Conservation (phyloP, 2,113 vertebrate species). For the Nothocercus julius region DNA sequence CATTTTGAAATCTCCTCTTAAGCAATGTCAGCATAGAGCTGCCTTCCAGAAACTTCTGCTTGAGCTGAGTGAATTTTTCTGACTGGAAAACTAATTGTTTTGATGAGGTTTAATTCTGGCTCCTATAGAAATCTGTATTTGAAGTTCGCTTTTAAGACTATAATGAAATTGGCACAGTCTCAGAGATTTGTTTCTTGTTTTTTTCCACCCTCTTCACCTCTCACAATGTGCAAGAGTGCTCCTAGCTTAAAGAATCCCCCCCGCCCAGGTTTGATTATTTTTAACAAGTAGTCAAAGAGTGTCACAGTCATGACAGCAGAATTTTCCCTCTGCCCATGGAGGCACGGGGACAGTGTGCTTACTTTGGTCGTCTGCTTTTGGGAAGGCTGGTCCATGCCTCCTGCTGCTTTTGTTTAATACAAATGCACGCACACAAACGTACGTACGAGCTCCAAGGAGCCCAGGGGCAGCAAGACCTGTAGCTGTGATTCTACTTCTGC, state of each 20-base stretch:
- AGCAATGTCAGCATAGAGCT: neutral
- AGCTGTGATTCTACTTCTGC: neutral
- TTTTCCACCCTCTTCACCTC: neutral
- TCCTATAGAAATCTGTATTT: neutral
- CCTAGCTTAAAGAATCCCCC: neutral
- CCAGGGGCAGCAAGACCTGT: neutral
- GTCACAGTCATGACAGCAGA: fast-evolving
- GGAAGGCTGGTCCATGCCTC: neutral
- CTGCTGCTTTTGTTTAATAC: neutral
- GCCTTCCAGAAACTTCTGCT: neutral
- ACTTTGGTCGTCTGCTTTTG: neutral
- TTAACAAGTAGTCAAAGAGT: neutral
- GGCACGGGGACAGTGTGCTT: fast-evolving
- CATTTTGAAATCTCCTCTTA: neutral
- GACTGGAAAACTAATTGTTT: neutral
- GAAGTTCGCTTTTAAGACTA: neutral
- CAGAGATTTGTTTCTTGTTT: neutral
- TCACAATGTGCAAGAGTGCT: fast-evolving
- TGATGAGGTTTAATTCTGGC: neutral
- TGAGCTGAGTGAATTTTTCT: neutral
- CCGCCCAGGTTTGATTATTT: fast-evolving
- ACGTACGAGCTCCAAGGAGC: neutral
- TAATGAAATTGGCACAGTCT: neutral
- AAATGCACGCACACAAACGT: fast-evolving
- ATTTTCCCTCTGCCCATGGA: fast-evolving